Base-by-base conservation (phyloP, 2,888 invertebrate genomes). In the Cephus pulcher region DNA sequence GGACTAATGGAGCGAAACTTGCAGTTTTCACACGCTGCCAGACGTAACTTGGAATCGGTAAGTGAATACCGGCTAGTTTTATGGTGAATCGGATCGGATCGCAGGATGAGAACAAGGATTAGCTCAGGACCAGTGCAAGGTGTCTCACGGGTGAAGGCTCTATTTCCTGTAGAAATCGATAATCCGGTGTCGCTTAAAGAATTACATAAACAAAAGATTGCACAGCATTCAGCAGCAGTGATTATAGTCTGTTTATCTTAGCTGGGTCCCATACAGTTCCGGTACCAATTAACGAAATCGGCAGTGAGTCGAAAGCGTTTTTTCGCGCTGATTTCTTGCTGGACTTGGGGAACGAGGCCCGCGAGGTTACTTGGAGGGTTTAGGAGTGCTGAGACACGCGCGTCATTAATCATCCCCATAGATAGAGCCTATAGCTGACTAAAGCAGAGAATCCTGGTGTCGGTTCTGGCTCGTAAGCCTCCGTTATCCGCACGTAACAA, bases 1-100 rank as follows among this genome's bases (percentile, higher is more conserved):
- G 82, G 84, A 85, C 87, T 88, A 88, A 88, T 88, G 86, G 88
- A 86, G 81, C 86, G 84, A 84, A 81, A 85, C 83, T 86, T 80
- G 84, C 83, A 87, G 84, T 87, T 88, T 88, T 88, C 88, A 88
- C 88, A 87, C 88, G 88, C 86, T 87, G 81, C 82, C 83, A 80
- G 81, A 78, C 80, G 82, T 82, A 82, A 83, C 56, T 56, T 23
- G 23, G 56, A 56, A 56, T 68, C 69, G 70, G 37, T 12, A 35
- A 70, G 37, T n/a, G 12, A 33, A 37, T 71, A 34, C 33, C 32
- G 32, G 23, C 69, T 32, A 71, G 37, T 32, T 71, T 35, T 33
- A 76, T 32, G 76, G 34, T 71, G 30, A 76, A 76, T 23, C 70
- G 71, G 35, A 76, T 76, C 35, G 37, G 30, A 76, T 71, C 37